Base-by-base conservation (phyloP, 2,888 invertebrate genomes). In the Drosophila vallismaia region DNA sequence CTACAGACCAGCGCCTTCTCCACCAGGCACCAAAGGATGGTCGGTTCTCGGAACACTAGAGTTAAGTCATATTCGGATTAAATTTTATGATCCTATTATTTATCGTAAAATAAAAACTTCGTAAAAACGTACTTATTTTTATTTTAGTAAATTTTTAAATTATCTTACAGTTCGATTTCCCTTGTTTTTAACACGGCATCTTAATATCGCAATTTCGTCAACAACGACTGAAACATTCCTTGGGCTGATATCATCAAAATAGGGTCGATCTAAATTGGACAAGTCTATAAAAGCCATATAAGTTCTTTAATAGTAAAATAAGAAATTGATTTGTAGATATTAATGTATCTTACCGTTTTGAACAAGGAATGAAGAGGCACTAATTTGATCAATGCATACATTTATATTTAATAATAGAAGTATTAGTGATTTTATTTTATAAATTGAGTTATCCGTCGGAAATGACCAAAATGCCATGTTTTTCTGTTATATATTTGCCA, bases 171-270 rank as follows among this genome's bases (percentile, higher is more conserved):
- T 97, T 91, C 96, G 93, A 90, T 97, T 96, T 52, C 96, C 96
- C 83, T 96, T 95, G 91, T 97, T 95, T 90, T 96, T 97, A 50
- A 97, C 97, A 58, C 96, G 93, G 91, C 97, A 97, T 88, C 95
- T 94, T 76, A 97, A 93, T 79, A 95, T 93, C 19, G 96, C 95
- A 2, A 95, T 94, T 91, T 97, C 96, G 3, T 97, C 97, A 36
- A 96, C 96, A 57, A 97, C 95, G 12, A 96, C 94, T 1, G 97
- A 95, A 74, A 97, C 94, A 92, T 97, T 97, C 74, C 96, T 93
- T 0, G 96, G 95, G 4, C 95, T 95, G 71, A 96, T 94, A 91
- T 97, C 96, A 90, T 97, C 97, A 91, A 97, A 97, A 92, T 95
- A 96, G 4, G 97, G 97, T 86, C 95, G 95, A 54, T 93, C 92